Evolutionary conservation across 2,888 invertebrate species (phyloP).

Genomic region (Netelia inedita): DNA sequence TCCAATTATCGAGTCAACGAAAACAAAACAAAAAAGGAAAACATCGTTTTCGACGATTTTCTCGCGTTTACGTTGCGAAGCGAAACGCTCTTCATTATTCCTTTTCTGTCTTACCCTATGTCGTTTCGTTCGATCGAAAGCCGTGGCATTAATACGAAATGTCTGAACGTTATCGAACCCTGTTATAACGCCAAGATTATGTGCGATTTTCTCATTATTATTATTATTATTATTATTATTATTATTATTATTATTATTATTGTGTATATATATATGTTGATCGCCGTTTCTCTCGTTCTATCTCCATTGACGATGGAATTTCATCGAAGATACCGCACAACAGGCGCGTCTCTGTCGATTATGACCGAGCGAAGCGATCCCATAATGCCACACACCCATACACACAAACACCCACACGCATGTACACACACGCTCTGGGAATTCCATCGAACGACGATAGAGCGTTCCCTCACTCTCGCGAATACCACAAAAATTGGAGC

Average conservation of each 20-base stretch:
- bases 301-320: constrained; percentile 57
- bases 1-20: too few species aligned
- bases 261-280: not conserved
- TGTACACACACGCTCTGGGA: constrained; percentile 33
- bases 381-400: constrained; percentile 45
- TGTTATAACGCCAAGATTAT: constrained; percentile 1
- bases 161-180: constrained; percentile 40
- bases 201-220: not conserved
- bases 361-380: constrained; percentile 52
- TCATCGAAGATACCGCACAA: constrained; percentile 56
- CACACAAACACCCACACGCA: constrained; percentile 26
- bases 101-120: too few species aligned
- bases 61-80: too few species aligned
- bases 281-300: constrained; percentile 41
- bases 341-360: constrained; percentile 42
- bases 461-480: constrained; percentile 21
- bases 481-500: constrained; percentile 68
- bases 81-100: too few species aligned
- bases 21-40: too few species aligned
- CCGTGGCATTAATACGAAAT: constrained; percentile 40
- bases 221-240: not conserved
- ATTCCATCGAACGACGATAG: constrained; percentile 61
- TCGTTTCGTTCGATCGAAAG: too few species aligned
- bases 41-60: too few species aligned
- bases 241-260: not conserved